Evolutionary conservation across 2,888 invertebrate species (phyloP), one percentile per base, ranked within the genome.

Genomic region (Asteroscopus sphinx): DNA sequence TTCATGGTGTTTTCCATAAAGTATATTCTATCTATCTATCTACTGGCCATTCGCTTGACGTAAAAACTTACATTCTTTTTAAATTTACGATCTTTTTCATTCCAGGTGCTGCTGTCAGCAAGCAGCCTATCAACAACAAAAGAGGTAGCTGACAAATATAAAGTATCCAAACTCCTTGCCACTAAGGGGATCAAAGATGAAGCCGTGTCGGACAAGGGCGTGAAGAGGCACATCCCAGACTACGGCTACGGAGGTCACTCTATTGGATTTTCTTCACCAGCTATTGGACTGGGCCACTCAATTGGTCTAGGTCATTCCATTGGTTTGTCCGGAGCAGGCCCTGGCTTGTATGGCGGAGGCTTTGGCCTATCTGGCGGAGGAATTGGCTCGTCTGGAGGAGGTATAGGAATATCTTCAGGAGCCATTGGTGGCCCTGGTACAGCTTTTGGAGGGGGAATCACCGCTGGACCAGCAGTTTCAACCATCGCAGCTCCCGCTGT

Each of bases 101-200:
- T 79, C 3, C 86, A 93, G 93, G 77, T 92, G 70, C 85, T 93
- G 85, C 88, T 93, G 65, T 72, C 88, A 62, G 78, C 80, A 68
- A 88, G 89, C 83, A 90, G 88, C 73, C 76, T 90, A 68, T 86
- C 89, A 81, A 79, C 79, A 76, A 76, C 89, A 63, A 88, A 88
- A 77, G 87, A 90, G 71, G 76, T 89, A 48, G 39, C 66, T 37
- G 69, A 59, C 11, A 88, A 90, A 77, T 59, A 83, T 5, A 89
- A 88, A 69, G 71, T 92, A 33, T 92, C 93, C 28, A 83, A 90
- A 56, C 74, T 92, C 4, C 79, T 93, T 28, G 86, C 89, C 58
- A 76, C 69, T 13, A 86, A 88, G 32, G 92, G 91, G 8, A 89
- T 93, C 21, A 91, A 89, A 54, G 91, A 92, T n/a, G 72, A 79